Base-by-base conservation (phyloP, 2,113 vertebrate species). In the Tachysurus vachellii region DNA sequence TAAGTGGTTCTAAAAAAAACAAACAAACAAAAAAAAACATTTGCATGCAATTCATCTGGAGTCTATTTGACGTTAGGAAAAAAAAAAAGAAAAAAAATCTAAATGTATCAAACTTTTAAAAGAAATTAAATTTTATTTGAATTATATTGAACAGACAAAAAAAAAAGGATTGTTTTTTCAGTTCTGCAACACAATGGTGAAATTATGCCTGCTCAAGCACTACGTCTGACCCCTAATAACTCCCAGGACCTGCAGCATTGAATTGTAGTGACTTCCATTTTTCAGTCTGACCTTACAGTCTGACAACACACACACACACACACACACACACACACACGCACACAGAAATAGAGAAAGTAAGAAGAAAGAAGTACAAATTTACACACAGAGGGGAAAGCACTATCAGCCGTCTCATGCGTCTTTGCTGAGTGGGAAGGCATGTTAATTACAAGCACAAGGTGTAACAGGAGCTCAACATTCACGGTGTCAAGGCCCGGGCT, bases 241-340 rank as follows among this genome's bases (percentile, higher is more conserved):
- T 56, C 56, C 57, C 14, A 61, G 3, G 71, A 47, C 26, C 71
- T 28, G 84, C 56, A n/a, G n/a, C 54, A 61, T 42, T 85, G 36
- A 66, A 82, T 82, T 68, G 50, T 5, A 79, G 17, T 94, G 94
- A 95, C 94, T 92, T 92, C 90, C 84, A 94, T 95, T 95, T 92
- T 93, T 93, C 89, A 87, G 88, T 91, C 88, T 89, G 92, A 95
- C 94, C 92, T 91, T 86, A 91, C 92, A 26, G 73, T 90, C 88
- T 86, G 61, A 88, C 56, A 91, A n/a, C 77, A 57, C 13, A 28
- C 26, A 31, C 50, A 31, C 50, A 56, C 75, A 54, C 75, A 83
- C 62, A 90, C 86, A 89, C 62, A 89, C 71, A 91, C 88, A 88
- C 66, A 47, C 47, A 83, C 53, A 66, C 70, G 44, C 42, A 21